Base-by-base conservation (phyloP, 2,888 invertebrate species). In the Julus scandinavius region DNA sequence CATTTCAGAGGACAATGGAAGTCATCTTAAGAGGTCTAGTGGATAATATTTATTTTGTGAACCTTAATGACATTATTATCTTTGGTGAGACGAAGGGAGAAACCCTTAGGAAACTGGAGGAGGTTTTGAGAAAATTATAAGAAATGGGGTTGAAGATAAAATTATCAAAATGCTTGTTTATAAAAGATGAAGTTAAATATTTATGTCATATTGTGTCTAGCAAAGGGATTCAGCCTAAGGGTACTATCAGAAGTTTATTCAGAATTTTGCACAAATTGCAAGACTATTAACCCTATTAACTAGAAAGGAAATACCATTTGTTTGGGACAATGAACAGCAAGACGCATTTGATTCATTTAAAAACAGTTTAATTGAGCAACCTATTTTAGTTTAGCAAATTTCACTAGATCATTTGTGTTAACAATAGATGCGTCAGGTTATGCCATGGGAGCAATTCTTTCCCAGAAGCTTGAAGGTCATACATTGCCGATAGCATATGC, bases 141-240 rank as follows among this genome's bases (percentile, higher is more conserved):
- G 9, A 72, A 1, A 38, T 29, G 29, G 72, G 72, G 13, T 45
- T 88, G 1, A 20, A 54, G 29, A n/a, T 85, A 38, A 88, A 87
- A 7, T 83, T 45, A 38, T 72, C 41, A 13, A 87, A 87, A 84
- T 87, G 87, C 85, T 17, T 7, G 1, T 87, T 87, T 72, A n/a
- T 87, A 6, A 6, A 13, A 11, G 5, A 4, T 2, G 29, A 63
- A 11, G 83, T 88, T 6, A 9, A 49, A 15, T 88, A 85, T 72
- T 45, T 88, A 17, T 87, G 88, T 2, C 88, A 88, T 40, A 58
- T 87, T 40, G 11, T 88, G 1, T 85, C 88, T 4, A 50, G 17
- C 2, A 38, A 85, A 29, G 85, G 85, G 9, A 38, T 85, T 5
- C 13, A n/a, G 2, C 88, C 88, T 2, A 54, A 58, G 83, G 83